These are phyloP conservation scores for Corythaeola cristata DNA, from an alignment of 2,113 vertebrate genomes.

Conservation along the genomic window DNA sequence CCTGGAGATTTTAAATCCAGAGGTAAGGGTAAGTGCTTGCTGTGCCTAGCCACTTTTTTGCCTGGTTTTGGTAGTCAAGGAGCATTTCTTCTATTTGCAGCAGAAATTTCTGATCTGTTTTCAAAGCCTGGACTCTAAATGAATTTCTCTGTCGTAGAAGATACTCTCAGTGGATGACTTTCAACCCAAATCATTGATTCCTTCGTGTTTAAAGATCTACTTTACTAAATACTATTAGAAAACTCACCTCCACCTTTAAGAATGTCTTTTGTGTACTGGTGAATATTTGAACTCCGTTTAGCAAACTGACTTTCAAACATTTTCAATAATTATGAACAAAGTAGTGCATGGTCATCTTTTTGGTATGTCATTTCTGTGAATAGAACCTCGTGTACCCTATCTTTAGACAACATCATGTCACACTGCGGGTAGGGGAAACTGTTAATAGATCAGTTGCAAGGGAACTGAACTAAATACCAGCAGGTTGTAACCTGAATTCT, in stretches of 20 bases:
- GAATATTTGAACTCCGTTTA: neutral
- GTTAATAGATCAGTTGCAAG: conserved; percentile 25
- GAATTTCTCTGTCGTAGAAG: neutral
- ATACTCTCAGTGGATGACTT: neutral
- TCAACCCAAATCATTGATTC: neutral
- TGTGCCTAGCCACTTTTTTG: neutral
- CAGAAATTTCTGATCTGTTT: neutral
- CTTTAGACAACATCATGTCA: conserved; percentile 18
- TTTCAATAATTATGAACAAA: neutral
- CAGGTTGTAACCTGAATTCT: conserved; percentile 35
- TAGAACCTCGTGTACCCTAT: neutral
- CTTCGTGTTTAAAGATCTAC: neutral
- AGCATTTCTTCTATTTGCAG: neutral
- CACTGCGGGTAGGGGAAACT: neutral
- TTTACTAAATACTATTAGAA: neutral
- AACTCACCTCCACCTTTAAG: neutral
- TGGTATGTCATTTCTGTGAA: neutral
- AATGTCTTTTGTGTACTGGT: neutral
- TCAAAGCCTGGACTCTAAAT: neutral
- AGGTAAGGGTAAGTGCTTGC: neutral
- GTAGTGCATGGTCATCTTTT: neutral
- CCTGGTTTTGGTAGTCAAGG: neutral
- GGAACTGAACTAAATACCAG: conserved; percentile 50
- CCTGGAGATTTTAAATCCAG: neutral
- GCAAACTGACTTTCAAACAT: neutral